Percentiles rank a stretch among this genome's conserved stretches.
These are phyloP conservation scores for Argynnis bischoffii DNA, from an alignment of 2,888 invertebrate genomes.

Conservation along the genomic window DNA sequence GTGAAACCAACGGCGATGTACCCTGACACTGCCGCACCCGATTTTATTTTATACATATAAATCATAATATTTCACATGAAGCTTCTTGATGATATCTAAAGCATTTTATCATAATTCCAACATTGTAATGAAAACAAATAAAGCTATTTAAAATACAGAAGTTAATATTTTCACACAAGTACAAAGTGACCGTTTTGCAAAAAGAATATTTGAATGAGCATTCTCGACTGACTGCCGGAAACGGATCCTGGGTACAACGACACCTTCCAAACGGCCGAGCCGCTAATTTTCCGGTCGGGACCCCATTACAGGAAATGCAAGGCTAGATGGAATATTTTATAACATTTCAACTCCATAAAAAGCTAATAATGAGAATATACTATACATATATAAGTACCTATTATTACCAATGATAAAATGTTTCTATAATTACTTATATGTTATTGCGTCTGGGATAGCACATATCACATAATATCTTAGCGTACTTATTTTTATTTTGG, in stretches of 20 bases:
- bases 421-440: too few species aligned
- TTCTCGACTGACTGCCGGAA: conserved; percentile 30
- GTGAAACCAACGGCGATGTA: too few species aligned
- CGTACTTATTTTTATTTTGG: neutral
- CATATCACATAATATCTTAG: neutral
- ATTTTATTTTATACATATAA: too few species aligned
- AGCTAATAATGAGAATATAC: neutral
- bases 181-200: neutral
- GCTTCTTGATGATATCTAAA: too few species aligned
- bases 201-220: conserved; percentile 28
- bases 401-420: too few species aligned
- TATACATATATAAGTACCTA: too few species aligned
- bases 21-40: too few species aligned
- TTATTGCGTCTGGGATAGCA: too few species aligned
- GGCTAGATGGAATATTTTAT: conserved; percentile 29
- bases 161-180: conserved; percentile 2
- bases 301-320: conserved; percentile 39
- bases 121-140: neutral
- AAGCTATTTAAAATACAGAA: conserved; percentile 1
- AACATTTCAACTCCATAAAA: neutral
- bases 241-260: conserved; percentile 24
- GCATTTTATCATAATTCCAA: neutral
- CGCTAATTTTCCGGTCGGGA: conserved; percentile 45
- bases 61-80: too few species aligned
- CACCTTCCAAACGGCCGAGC: conserved; percentile 36